Conservation (phyloP, 2,113 vertebrate species). For the Ginglymostoma cirratum region DNA sequence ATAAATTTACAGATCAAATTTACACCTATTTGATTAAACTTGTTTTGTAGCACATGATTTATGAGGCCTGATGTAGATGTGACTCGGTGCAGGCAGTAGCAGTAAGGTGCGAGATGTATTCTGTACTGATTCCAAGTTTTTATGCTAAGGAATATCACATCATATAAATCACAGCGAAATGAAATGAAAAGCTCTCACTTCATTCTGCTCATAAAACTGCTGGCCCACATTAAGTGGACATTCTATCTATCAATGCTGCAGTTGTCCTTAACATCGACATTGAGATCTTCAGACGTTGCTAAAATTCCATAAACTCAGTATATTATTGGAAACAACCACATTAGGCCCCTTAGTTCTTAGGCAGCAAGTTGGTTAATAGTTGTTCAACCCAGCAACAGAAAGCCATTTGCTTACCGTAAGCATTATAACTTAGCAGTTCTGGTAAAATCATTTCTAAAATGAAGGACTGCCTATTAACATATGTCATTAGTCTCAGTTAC, state of each 20-base stretch:
- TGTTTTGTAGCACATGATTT: conserved; percentile 73
- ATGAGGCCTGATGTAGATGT: conserved; percentile 48
- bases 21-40: conserved; percentile 64
- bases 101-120: conserved; percentile 47
- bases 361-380: too few relatives aligned
- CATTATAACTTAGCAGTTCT: not conserved
- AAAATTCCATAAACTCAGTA: not conserved
- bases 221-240: conserved; percentile 29
- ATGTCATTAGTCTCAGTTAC: not conserved
- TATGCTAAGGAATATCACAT: conserved; percentile 45
- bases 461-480: not conserved
- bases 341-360: not conserved
- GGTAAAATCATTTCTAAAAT: not conserved
- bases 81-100: conserved; percentile 27
- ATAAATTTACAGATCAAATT: conserved; percentile 58
- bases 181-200: conserved; percentile 25
- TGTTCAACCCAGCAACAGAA: not conserved
- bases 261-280: conserved; percentile 22
- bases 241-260: conserved; percentile 25
- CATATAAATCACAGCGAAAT: conserved; percentile 46
- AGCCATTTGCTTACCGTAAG: not conserved
- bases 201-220: conserved; percentile 20
- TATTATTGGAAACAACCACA: not conserved
- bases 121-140: conserved; percentile 49
- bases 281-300: conserved; percentile 3